Base-by-base conservation (phyloP, 1,140 invertebrate genomes). In the Formica exsecta region DNA sequence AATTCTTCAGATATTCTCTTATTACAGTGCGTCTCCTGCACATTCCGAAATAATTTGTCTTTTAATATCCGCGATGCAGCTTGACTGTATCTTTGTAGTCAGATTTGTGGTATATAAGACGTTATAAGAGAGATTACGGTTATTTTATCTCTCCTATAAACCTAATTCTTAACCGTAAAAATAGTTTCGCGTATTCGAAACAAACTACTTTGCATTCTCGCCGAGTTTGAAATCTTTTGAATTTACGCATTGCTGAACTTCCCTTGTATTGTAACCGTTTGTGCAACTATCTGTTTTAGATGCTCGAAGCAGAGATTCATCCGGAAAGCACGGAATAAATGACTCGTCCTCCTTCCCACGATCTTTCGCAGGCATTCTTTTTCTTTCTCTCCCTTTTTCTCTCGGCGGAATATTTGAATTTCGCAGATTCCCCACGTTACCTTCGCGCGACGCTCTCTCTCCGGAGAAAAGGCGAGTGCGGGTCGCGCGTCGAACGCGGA, bases 351-450 rank as follows among this genome's bases (percentile, higher is more conserved):
- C 65, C 16, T 61, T 70, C 38, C 32, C 71, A 32, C 68, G 51
- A 16, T 61, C 61, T 87, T 54, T 36, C 68, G 19, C 71, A 22
- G 38, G 59, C 48, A 54, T 62, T 51, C 73, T 54, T 57, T 66
- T 32, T 86, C 25, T 64, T 29, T 68, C 41, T 57, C 64, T 41
- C 44, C 22, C 36, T 66, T 68, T 77, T 70, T 54, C 79, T 85
- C 71, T 61, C 59, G 41, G 13, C 74, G 48, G 86, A 86, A 91
- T 92, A 93, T 93, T 92, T 92, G 92, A 92, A 93, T 91, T 87
- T 90, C 80, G 90, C 51, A 87, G 88, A 92, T 93, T 91, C 85
- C 48, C 48, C 92, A 87, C 48, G 76, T 75, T 79, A 80, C 68
- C 86, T 57, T 51, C 36, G 77, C 44, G 62, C 85, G 74, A 84